phyloP scores from a whole-genome alignment of 1,140 invertebrate species.

The Drosophila lini region DNA sequence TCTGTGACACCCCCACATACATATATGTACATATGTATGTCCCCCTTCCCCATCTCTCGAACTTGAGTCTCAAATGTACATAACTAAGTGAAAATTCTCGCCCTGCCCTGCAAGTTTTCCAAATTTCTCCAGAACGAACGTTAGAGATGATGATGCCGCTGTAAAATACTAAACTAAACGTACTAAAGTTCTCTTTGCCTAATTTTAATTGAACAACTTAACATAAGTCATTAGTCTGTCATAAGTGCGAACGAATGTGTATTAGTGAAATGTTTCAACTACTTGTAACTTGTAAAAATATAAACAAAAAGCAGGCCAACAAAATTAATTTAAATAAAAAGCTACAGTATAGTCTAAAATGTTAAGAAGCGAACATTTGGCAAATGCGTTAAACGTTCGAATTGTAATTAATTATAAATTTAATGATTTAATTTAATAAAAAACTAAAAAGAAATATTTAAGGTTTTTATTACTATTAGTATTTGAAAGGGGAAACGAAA shows the following conservation, averaged over 20 bases:
- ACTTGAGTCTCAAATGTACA: slow-evolving; percentile 74
- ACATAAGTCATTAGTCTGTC: slow-evolving; percentile 78
- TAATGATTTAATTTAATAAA: slow-evolving; percentile 58
- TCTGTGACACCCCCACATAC: not conserved
- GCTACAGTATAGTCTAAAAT: slow-evolving; percentile 42
- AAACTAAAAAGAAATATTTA: slow-evolving; percentile 17
- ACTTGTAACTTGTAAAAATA: slow-evolving; percentile 71
- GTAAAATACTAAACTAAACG: slow-evolving; percentile 75
- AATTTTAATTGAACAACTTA: slow-evolving; percentile 65
- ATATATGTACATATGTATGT: slow-evolving; percentile 1
- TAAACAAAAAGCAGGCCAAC: slow-evolving; percentile 44
- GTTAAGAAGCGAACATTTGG: slow-evolving; percentile 46
- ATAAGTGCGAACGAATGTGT: slow-evolving; percentile 69
- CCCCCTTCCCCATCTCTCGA: slow-evolving; percentile 9
- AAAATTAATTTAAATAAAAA: slow-evolving; percentile 46
- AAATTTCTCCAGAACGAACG: slow-evolving; percentile 50
- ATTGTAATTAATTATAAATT: slow-evolving; percentile 58
- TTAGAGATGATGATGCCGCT: slow-evolving; percentile 38
- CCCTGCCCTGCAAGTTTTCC: slow-evolving; percentile 46
- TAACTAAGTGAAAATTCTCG: slow-evolving; percentile 50
- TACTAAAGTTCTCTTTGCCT: slow-evolving; percentile 47
- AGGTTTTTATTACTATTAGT: not conserved
- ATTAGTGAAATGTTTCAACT: slow-evolving; percentile 67
- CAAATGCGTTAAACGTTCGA: slow-evolving; percentile 58
- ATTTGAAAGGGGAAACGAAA: not conserved